Base-by-base conservation (phyloP, 1,140 invertebrate genomes). In the Drosophila tsacasi region DNA sequence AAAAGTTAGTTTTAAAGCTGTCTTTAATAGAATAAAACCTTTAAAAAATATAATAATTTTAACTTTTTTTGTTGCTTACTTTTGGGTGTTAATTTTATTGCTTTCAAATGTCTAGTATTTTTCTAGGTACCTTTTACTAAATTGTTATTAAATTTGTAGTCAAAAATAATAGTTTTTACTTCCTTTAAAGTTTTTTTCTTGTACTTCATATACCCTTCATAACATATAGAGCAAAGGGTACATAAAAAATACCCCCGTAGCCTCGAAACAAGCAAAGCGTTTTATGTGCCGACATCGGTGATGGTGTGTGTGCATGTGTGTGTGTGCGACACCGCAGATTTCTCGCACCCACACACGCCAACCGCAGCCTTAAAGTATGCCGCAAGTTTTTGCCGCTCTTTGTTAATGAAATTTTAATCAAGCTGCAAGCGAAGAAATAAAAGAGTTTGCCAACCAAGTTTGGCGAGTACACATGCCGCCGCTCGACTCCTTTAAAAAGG, bases 371-470 rank as follows among this genome's bases (percentile, higher is more conserved):
- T 90, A 89, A 89, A 89, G 85, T 72, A 84, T 90, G 84, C 84
- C 85, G 66, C 85, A 89, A 90, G 75, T 69, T 78, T 77, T 77
- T 61, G 64, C 58, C 74, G 64, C 74, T 90, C 83, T 89, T 76
- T 84, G 85, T 90, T 91, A 90, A 91, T 91, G 87, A 91, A 91
- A 91, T 91, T 91, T 91, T 91, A 91, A 91, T 91, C 87, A 91
- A 81, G 89, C 77, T 55, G 72, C 69, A 71, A 80, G 46, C 40
- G 21, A 62, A n/a, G 23, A 5, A 25, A 25, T 2, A 47, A 25
- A 83, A 61, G 75, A 77, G 82, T 84, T 84, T 79, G 66, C 76
- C 65, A 19, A 71, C 35, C 58, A 78, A 79, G 75, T 78, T 79
- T 79, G 67, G 59, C 21, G 30, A 73, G 60, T 15, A 66, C 75